phyloP scores from a whole-genome alignment of 2,797 vertebrate species.

The Sarcoramphus papa region DNA sequence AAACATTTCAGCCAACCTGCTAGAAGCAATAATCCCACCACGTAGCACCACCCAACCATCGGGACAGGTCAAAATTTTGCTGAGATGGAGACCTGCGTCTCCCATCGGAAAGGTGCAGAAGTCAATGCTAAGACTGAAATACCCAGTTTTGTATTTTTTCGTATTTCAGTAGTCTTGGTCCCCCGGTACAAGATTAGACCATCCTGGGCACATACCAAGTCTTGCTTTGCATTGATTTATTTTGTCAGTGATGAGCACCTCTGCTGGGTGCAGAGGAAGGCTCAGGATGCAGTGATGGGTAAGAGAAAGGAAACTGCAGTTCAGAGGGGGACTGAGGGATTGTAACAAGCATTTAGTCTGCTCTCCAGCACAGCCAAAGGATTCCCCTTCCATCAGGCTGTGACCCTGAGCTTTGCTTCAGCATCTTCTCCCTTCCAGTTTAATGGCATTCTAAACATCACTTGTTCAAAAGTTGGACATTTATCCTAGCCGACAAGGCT shows the following conservation, averaged over 20 bases:
- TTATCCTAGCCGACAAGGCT: neutral
- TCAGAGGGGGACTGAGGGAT: neutral
- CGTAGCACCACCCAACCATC: fast-evolving
- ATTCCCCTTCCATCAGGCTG: neutral
- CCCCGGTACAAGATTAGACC: neutral
- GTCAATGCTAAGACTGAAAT: neutral
- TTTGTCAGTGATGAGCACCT: neutral
- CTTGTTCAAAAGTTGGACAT: neutral
- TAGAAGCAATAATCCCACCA: neutral
- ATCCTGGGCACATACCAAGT: neutral
- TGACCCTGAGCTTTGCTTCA: neutral
- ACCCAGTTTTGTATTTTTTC: neutral
- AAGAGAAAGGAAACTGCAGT: neutral
- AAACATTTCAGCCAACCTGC: neutral
- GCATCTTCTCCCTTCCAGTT: neutral
- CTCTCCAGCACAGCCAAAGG: neutral
- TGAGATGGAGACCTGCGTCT: neutral
- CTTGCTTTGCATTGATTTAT: neutral
- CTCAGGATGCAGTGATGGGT: neutral
- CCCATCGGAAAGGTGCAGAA: neutral
- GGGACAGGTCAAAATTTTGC: neutral
- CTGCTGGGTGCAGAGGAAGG: neutral
- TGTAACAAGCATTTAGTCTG: neutral
- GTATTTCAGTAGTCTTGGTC: neutral
- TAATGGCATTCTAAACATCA: neutral